phyloP scores from a whole-genome alignment of 1,140 invertebrate species.

The Drosophila gunungcola region DNA sequence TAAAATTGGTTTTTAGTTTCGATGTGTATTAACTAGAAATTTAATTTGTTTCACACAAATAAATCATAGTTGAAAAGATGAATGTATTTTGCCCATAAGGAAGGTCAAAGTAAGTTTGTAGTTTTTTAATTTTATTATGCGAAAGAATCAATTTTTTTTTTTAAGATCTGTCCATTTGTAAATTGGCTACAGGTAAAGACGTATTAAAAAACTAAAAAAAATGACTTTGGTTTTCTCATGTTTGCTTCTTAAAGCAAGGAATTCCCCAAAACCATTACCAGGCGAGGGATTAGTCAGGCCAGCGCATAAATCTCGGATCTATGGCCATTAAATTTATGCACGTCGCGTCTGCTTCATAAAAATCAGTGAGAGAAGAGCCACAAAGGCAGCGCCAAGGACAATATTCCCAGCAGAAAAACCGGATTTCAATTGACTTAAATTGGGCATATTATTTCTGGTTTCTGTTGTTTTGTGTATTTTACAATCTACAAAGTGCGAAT shows the following conservation, averaged over 20 bases:
- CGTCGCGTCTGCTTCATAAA: constrained; percentile 60
- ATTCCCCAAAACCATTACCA: constrained; percentile 30
- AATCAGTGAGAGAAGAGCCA: constrained; percentile 32
- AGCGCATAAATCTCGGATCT: constrained; percentile 59
- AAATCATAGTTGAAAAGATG: too few species aligned
- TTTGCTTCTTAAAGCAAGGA: constrained; percentile 3
- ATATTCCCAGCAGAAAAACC: constrained; percentile 56
- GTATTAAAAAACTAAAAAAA: too few species aligned
- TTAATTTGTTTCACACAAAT: too few species aligned
- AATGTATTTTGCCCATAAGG: too few species aligned
- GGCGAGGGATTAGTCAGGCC: constrained; percentile 55
- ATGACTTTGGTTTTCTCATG: background rate
- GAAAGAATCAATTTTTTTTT: too few species aligned
- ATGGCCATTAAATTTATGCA: constrained; percentile 73
- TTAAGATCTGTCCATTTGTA: too few species aligned
- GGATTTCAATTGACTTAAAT: constrained; percentile 51
- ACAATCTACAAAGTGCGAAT: constrained; percentile 41
- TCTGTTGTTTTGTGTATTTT: constrained; percentile 25
- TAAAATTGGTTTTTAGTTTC: too few species aligned
- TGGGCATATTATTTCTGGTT: constrained; percentile 35
- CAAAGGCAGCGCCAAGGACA: constrained; percentile 50
- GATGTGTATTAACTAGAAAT: too few species aligned
- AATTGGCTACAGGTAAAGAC: too few species aligned
- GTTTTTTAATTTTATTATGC: too few species aligned
- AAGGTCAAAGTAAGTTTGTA: too few species aligned